Evolutionary conservation across 2,113 vertebrate species (phyloP), one percentile per base, ranked within the genome.

Genomic region (Menura novaehollandiae): DNA sequence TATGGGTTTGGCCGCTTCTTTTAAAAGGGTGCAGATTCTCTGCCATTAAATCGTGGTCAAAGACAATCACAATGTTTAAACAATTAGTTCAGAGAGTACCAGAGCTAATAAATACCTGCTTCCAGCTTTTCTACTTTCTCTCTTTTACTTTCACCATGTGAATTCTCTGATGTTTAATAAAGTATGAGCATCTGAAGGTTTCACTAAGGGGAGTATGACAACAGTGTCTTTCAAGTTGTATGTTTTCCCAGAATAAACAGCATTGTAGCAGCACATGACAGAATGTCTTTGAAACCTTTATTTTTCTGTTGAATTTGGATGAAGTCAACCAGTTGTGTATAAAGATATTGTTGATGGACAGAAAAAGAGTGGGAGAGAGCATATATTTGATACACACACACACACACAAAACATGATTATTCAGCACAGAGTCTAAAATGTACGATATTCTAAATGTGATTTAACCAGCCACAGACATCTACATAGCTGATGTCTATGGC

Each of bases 121-220:
- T 91, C 56, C 27, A 78, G n/a, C 12, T 93, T 86, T 89, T 72
- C 33, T 85, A 76, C 39, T 71, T 86, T 89, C 18, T 75, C 23
- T 75, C 39, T 82, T 7, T 78, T 85, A 28, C 47, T 81, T 94
- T 78, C 69, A 89, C 52, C 5, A 2, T 9, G 8, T 49, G 88
- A 85, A 85, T 82, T 94, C 77, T 91, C 92, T 82, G 60, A 72
- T 91, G 52, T 91, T 96, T 93, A 95, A 89, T 96, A 94, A 95
- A 91, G 81, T 82, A 75, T 67, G 64, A 94, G 33, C 35, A 93
- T 89, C 87, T 91, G 73, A 93, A 46, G 64, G 30, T 85, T 97
- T 91, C 66, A 68, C 47, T 78, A 78, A 95, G 69, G 47, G 52
- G 33, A 85, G 46, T 72, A 44, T 85, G 90, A 94, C 88, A 95